phyloP scores from a whole-genome alignment of 2,797 vertebrate genomes.

The Nannoperca australis region DNA sequence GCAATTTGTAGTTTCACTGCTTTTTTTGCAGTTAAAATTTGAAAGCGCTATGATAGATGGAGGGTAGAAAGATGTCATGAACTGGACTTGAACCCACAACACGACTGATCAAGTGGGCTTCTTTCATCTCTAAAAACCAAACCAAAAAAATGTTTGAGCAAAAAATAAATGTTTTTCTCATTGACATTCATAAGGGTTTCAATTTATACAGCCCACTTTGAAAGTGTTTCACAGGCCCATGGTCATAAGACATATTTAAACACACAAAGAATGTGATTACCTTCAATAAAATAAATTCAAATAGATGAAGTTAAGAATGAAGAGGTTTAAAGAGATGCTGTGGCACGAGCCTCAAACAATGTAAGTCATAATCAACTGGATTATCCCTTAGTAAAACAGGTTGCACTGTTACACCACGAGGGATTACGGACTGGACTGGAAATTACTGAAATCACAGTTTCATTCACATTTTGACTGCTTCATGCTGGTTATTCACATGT shows the following conservation, averaged over 20 bases:
- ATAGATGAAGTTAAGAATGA: not conserved
- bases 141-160: not conserved
- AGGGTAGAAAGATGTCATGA: constrained; percentile 7
- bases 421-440: not conserved
- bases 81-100: constrained; percentile 41
- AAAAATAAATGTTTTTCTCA: not conserved
- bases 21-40: constrained; percentile 38
- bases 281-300: constrained; percentile 3
- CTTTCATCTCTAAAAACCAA: constrained; percentile 39
- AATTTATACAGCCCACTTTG: constrained; percentile 22
- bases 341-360: not conserved
- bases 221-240: constrained; percentile 20
- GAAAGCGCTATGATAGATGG: constrained; percentile 6
- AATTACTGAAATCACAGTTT: not conserved
- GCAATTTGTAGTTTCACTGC: constrained; percentile 28
- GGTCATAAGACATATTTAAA: constrained; percentile 29
- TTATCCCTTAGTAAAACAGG: no score
- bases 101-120: constrained; percentile 6
- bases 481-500: not conserved
- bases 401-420: not conserved
- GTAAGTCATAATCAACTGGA: not conserved
- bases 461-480: not conserved
- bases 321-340: not conserved
- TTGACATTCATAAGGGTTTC: constrained; percentile 39
- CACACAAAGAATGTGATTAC: constrained; percentile 14